These are phyloP conservation scores for Nicator chloris DNA, from an alignment of 2,113 vertebrate genomes.

Conservation along the genomic window DNA sequence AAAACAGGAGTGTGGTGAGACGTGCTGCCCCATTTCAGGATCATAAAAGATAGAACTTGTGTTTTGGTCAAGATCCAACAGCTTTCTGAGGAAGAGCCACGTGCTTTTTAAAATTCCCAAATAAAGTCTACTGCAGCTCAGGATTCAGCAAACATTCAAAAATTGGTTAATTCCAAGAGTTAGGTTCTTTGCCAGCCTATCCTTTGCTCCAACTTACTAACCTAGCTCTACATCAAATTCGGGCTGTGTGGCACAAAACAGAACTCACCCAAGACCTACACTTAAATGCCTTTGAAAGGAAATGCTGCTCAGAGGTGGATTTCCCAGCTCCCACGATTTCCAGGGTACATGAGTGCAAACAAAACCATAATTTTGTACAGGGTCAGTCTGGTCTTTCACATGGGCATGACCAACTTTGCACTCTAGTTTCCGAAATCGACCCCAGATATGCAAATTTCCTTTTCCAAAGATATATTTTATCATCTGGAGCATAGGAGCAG, in stretches of 20 bases:
- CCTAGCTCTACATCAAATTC: background rate
- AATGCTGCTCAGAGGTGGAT: background rate
- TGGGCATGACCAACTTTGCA: rapidly evolving
- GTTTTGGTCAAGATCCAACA: background rate
- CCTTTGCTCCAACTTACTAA: background rate
- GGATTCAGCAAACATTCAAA: background rate
- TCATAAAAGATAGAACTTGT: background rate
- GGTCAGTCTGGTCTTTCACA: background rate
- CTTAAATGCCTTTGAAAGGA: background rate
- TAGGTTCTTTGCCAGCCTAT: background rate
- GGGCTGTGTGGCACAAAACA: background rate
- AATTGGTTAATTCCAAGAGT: background rate
- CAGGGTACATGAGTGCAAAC: background rate
- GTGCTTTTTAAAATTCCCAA: background rate
- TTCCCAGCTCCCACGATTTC: background rate
- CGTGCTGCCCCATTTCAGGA: rapidly evolving
- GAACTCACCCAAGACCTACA: background rate
- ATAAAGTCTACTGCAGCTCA: background rate
- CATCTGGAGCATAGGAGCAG: rapidly evolving
- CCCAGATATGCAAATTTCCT: background rate
- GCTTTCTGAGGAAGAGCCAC: background rate
- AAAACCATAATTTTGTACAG: background rate
- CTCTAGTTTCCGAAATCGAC: background rate
- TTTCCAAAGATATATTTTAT: background rate
- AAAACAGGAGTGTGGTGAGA: background rate